Base-by-base conservation (phyloP, 2,797 vertebrate species). In the Myiotriccus ornatus region DNA sequence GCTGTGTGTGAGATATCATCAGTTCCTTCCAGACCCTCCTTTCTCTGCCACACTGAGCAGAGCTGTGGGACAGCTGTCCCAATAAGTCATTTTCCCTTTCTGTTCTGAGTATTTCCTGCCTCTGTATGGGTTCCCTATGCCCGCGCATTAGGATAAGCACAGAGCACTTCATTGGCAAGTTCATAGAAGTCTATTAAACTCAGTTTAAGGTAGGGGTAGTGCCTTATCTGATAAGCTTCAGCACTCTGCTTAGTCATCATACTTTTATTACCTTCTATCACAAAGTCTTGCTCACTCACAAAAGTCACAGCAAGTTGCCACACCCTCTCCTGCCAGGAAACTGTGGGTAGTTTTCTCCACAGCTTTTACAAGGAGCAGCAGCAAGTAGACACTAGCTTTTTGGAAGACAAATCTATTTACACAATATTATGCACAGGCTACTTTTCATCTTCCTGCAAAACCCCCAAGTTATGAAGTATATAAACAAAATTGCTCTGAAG, bases 321-420 rank as follows among this genome's bases (percentile, higher is more conserved):
- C 97, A 13, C 97, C 98, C 10, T 98, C 96, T 87, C 97, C 98
- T 76, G 89, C 94, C 47, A 98, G 95, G 39, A 98, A 96, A 50
- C 96, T 92, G 81, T 98, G 98, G 16, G 94, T 87, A 81, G 96
- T 96, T 79, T 97, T 97, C 52, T 98, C 98, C 96, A 96, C 95
- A 39, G 98, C 94, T 91, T 97, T 97, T 64, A 27, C 44, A 34
- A 64, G 91, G 94, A 43, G 98, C 97, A 86, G 98, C 97, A 95
- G 97, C 87, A 10, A 98, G 94, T 28, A 96, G 98, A 64, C 97
- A 14, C 97, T 88, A 56, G 12, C 52, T 97, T 89, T 74, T 59
- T 64, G 55, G 25, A 64, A 74, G 7, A 57, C 32, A 90, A 73
- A 68, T 27, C 3, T 50, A n/a, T 83, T 86, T 75, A 50, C 18